Evolutionary conservation across 2,888 invertebrate species (phyloP).

Genomic region (Oeneis ivallda): DNA sequence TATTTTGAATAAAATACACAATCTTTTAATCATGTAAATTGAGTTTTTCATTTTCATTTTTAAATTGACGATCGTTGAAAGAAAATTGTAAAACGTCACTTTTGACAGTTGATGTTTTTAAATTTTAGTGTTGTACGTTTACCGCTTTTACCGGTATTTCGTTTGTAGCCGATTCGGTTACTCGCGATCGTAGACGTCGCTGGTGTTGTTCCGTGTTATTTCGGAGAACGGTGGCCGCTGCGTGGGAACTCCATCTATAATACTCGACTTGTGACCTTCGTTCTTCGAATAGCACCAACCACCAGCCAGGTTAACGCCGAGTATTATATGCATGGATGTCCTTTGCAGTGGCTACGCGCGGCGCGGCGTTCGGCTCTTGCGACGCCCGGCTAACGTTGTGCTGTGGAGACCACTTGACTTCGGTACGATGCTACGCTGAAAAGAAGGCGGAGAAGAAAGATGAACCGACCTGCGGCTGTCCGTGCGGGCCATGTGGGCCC

Average conservation of each 20-base stretch:
- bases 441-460: conserved; percentile 52
- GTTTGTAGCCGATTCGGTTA: background rate
- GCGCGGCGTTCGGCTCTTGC: conserved; percentile 41
- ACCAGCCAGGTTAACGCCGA: conserved; percentile 54
- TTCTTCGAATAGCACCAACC: conserved; percentile 69
- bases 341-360: conserved; percentile 60
- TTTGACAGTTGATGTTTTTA: background rate
- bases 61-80: background rate
- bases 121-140: conserved; percentile 1
- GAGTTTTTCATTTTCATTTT: background rate
- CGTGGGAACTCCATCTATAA: conserved; percentile 67
- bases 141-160: background rate
- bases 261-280: conserved; percentile 61
- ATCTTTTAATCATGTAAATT: background rate
- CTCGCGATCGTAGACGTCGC: conserved; percentile 39
- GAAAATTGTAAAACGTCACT: background rate
- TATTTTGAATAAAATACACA: too few species aligned
- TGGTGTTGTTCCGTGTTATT: conserved; percentile 63
- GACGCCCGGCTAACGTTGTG: conserved; percentile 48
- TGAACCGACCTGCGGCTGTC: conserved; percentile 41
- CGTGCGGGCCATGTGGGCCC: conserved; percentile 47
- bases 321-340: conserved; percentile 73
- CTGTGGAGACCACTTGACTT: conserved; percentile 53
- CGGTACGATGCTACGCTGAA: conserved; percentile 47
- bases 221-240: conserved; percentile 71